These are phyloP conservation scores for Himalopsyche tibetana DNA, from an alignment of 2,888 invertebrate genomes.

Conservation along the genomic window DNA sequence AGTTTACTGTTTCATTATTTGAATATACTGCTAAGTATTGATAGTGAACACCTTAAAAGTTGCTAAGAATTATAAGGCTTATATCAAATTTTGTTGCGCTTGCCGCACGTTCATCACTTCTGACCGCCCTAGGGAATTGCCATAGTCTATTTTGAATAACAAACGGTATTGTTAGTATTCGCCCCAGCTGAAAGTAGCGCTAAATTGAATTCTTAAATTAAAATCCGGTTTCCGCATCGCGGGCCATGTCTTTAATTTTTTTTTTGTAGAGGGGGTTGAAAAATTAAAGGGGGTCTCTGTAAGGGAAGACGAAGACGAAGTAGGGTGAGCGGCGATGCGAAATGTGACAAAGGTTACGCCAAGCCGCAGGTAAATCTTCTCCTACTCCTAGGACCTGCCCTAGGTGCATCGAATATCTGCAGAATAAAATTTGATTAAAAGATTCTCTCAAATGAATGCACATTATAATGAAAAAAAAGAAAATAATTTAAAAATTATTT, in stretches of 20 bases:
- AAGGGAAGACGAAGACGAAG: constrained; percentile 38
- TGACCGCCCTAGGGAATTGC: constrained; percentile 57
- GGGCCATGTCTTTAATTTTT: constrained; percentile 45
- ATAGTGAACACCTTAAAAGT: too few relatives aligned
- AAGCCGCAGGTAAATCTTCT: constrained; percentile 57
- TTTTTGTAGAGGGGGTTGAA: neutral
- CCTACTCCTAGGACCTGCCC: neutral
- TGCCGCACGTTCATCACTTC: neutral
- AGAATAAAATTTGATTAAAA: too few relatives aligned
- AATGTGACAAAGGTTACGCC: constrained; percentile 64
- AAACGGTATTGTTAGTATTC: constrained; percentile 57
- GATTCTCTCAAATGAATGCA: too few relatives aligned
- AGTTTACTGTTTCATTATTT: too few relatives aligned
- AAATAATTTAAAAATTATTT: too few relatives aligned
- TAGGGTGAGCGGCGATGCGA: constrained; percentile 63
- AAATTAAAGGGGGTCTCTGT: neutral
- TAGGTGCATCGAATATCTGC: neutral
- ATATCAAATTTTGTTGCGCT: too few relatives aligned
- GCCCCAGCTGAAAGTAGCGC: constrained; percentile 58
- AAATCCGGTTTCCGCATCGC: constrained; percentile 63
- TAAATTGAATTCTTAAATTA: constrained; percentile 65
- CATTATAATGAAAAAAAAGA: too few relatives aligned
- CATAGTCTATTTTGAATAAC: constrained; percentile 65
- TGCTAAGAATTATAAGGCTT: too few relatives aligned
- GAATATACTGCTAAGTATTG: too few relatives aligned